A percentile compares a stretch with the other conserved stretches of the same genome.
Evolutionary conservation across 2,797 vertebrate genomes (phyloP).

Genomic region (Melanotaenia maccullochi): DNA sequence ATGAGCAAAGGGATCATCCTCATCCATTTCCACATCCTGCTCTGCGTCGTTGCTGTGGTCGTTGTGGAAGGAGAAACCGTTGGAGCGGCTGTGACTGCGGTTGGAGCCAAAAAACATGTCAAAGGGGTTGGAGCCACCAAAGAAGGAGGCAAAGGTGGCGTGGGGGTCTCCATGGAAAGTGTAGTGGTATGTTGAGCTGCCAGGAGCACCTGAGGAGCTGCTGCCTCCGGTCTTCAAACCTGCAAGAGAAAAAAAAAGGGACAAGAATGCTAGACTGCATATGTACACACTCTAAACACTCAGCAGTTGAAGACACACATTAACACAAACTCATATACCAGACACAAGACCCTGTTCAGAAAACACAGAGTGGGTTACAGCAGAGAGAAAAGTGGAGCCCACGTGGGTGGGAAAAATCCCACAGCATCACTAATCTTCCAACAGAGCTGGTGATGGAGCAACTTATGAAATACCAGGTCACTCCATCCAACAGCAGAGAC

Average conservation of each 20-base stretch:
- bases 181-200: conserved; percentile 92
- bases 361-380: conserved; percentile 37
- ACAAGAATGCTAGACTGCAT: conserved; percentile 21
- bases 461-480: conserved; percentile 58
- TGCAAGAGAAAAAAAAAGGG: conserved; percentile 55
- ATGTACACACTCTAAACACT: conserved; percentile 23
- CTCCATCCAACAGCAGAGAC: conserved; percentile 35
- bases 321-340: conserved; percentile 31
- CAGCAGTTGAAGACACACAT: conserved; percentile 30
- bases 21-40: conserved; percentile 87
- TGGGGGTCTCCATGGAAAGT: conserved; percentile 98
- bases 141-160: conserved; percentile 97
- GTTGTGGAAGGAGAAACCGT: conserved; percentile 85
- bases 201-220: conserved; percentile 89
- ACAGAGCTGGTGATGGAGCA: conserved; percentile 38
- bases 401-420: conserved; percentile 59
- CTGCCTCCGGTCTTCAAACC: conserved; percentile 95
- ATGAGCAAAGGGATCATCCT: conserved; percentile 89
- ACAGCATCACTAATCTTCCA: conserved; percentile 63
- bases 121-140: conserved; percentile 97
- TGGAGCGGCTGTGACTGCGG: conserved; percentile 86
- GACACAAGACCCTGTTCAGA: conserved; percentile 35
- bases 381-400: conserved; percentile 35
- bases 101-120: conserved; percentile 96
- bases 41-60: conserved; percentile 82